Evolutionary conservation across 2,888 invertebrate species (phyloP), one percentile per base, ranked within the genome.

Genomic region (Vesta saturnalis): DNA sequence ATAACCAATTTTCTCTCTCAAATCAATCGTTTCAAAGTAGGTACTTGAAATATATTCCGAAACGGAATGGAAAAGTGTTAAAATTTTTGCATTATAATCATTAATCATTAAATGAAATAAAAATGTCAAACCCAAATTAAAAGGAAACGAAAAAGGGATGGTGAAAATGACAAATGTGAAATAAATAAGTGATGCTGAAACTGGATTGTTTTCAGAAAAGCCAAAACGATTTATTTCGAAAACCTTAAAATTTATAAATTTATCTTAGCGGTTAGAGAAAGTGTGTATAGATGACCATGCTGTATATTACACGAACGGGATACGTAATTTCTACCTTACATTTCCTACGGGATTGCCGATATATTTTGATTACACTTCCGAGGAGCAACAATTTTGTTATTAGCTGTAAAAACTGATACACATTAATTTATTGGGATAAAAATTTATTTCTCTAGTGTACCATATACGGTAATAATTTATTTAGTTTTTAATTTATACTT

Each of bases 271-370:
- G 52, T 19, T 19, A 18, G 12, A 52, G 52, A 19, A 19, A 19
- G 14, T 14, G 43, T 19, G 52, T 12, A 19, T 21, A 52, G n/a
- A 52, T 52, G 52, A 52, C 52, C 52, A 52, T 19, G 52, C 52
- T 52, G 52, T 52, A 52, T 19, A 18, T 52, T 52, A 52, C 52
- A 1, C 19, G 19, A 52, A 52, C 19, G 52, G 52, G 52, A 52
- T 52, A 19, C 19, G 19, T 52, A 56, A 56, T 56, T 56, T 56
- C 56, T 56, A 21, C 5, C 15, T 56, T 14, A 14, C 56, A 56
- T 56, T 56, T 56, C 35, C 56, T 56, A n/a, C 35, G 35, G 30
- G 35, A 35, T 56, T 56, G 21, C 30, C 15, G 23, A 35, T 56
- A 35, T 56, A 35, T 35, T 56, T 52, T 52, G 52, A 52, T 52